Evolutionary conservation across 2,797 vertebrate genomes (phyloP), one percentile per base, ranked within the genome.

Genomic region (Scarus forsteni): DNA sequence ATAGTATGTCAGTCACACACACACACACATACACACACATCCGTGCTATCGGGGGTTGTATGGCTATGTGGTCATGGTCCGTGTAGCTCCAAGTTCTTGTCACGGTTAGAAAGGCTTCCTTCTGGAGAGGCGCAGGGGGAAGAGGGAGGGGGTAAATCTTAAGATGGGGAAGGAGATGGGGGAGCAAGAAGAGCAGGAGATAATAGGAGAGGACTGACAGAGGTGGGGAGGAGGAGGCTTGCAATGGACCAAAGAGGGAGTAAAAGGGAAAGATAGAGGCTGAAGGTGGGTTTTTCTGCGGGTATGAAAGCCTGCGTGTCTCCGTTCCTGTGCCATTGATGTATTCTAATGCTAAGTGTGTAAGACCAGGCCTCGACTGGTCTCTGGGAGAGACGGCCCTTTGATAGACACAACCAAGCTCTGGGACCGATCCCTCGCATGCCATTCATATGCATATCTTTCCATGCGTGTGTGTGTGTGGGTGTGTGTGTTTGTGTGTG

Each of bases 311-410:
- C 79, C 85, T 69, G 83, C 75, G 57, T 84, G 84, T 81, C 85
- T 89, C 85, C 88, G 73, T 88, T 79, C 79, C 76, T 73, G 65
- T 15, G 61, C 85, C 73, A 92, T 92, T 91, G 90, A 92, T 93
- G 90, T 88, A 93, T 93, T 93, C 86, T 91, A 81, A 93, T 93
- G 92, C 89, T 91, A 92, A 93, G 87, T 90, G 82, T 90, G 85
- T 83, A 82, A 85, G 73, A 80, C 87, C 60, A 81, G 88, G 89
- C 86, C 90, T 79, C 34, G 78, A 85, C 89, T 66, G 83, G 75
- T 83, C 81, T 88, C 78, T 68, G 79, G 80, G 84, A 88, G 87
- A 83, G 83, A 76, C 83, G 7, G 57, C 85, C 60, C 77, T 92
- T 91, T 89, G 87, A 92, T 89, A 87, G 88, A 51, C 86, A 78